A percentile compares a stretch with the other conserved stretches of the same genome.
These are phyloP conservation scores for Lithophane semibrunnea DNA, from an alignment of 2,888 invertebrate species.

Conservation along the genomic window DNA sequence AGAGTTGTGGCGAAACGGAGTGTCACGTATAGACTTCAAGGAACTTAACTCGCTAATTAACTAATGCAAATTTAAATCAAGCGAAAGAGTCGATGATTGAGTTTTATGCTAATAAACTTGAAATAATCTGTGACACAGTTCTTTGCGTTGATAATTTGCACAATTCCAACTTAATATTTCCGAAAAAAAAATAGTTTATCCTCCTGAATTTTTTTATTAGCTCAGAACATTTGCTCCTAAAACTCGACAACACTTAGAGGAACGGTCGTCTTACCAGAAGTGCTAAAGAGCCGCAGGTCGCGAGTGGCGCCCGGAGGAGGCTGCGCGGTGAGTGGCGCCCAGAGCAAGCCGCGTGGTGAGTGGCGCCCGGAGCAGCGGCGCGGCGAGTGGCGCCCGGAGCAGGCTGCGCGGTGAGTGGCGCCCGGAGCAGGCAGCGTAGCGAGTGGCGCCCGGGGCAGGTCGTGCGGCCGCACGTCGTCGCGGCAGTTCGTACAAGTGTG, in stretches of 20 bases:
- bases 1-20: background rate
- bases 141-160: background rate
- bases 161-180: background rate
- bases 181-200: too few species aligned
- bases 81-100: too few species aligned
- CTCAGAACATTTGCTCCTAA: too few species aligned
- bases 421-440: too few species aligned
- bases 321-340: too few species aligned
- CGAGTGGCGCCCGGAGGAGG: too few species aligned
- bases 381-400: too few species aligned
- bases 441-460: too few species aligned
- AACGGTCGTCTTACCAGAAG: background rate
- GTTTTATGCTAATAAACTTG: background rate
- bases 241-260: background rate
- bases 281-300: background rate
- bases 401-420: too few species aligned
- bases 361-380: too few species aligned
- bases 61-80: background rate
- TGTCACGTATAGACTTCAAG: too few species aligned
- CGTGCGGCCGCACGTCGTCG: background rate
- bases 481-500: slow-evolving; percentile 38
- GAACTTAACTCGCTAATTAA: background rate
- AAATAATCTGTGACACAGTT: background rate
- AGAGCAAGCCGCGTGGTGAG: too few species aligned
- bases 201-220: background rate